Percentiles rank a stretch among this genome's conserved stretches.
Evolutionary conservation across 2,113 vertebrate genomes (phyloP).

Genomic region (Chinchilla lanigera): DNA sequence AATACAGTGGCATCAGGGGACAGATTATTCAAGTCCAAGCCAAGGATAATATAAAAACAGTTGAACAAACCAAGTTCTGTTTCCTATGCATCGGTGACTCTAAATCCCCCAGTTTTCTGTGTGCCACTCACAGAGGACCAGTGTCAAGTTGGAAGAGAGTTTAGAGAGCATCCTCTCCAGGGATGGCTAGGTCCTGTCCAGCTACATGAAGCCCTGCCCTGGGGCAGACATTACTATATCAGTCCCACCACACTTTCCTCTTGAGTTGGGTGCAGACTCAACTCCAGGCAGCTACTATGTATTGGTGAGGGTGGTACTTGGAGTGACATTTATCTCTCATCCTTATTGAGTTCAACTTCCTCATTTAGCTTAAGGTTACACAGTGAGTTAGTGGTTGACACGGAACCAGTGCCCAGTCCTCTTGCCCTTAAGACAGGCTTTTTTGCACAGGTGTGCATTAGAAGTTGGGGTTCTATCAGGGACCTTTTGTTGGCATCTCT

Average conservation of each 20-base stretch:
- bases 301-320: neutral
- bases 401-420: neutral
- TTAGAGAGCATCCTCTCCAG: neutral
- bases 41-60: conserved; percentile 74
- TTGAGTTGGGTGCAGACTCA: neutral
- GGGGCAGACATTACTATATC: conserved; percentile 67
- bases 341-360: neutral
- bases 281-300: neutral
- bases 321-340: conserved; percentile 13
- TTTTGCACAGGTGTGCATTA: neutral
- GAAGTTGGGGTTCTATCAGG: neutral
- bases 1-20: conserved; percentile 80
- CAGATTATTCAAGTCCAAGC: conserved; percentile 79
- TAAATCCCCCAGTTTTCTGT: neutral
- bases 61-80: conserved; percentile 63
- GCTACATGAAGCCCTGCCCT: neutral
- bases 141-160: neutral
- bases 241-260: neutral
- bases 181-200: neutral
- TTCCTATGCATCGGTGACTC: neutral
- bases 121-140: neutral
- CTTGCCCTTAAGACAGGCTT: neutral
- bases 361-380: conserved; percentile 1
- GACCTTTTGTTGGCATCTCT: neutral
- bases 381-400: neutral